phyloP scores from a whole-genome alignment of 2,113 vertebrate species.

The Siniperca chuatsi region DNA sequence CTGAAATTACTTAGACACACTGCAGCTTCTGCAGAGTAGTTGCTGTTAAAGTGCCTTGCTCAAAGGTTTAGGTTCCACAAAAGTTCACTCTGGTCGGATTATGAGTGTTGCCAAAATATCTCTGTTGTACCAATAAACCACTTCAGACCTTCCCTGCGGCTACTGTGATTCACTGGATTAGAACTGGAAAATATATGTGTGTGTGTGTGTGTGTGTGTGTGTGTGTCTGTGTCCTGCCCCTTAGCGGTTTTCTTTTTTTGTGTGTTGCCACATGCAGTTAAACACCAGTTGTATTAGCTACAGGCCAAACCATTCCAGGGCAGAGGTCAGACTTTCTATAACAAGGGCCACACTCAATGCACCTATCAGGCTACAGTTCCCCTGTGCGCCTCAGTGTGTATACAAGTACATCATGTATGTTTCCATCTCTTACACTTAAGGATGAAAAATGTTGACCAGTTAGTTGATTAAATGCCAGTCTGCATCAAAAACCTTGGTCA shows the following conservation, averaged over 20 bases:
- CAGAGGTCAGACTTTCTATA: not conserved
- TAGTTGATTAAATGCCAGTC: not conserved
- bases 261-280: conserved; percentile 16
- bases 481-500: not conserved
- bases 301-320: conserved; percentile 7
- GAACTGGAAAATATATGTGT: not conserved
- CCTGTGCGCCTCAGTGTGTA: not conserved
- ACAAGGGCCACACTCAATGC: not conserved
- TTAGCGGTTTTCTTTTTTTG: not conserved
- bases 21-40: not conserved
- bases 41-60: not conserved
- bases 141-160: conserved; percentile 24
- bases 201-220: not conserved
- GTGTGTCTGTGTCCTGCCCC: not conserved
- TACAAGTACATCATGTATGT: not conserved
- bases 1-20: not conserved
- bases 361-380: not conserved
- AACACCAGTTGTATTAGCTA: conserved; percentile 1
- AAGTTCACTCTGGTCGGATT: conserved; percentile 8
- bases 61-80: not conserved
- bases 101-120: conserved; percentile 20
- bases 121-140: conserved; percentile 20
- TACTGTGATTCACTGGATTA: conserved; percentile 31
- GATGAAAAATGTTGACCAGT: not conserved
- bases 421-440: not conserved